A percentile compares a stretch with the other conserved stretches of the same genome.
phyloP scores from a whole-genome alignment of 2,797 vertebrate species.

The Gallinago stenura region DNA sequence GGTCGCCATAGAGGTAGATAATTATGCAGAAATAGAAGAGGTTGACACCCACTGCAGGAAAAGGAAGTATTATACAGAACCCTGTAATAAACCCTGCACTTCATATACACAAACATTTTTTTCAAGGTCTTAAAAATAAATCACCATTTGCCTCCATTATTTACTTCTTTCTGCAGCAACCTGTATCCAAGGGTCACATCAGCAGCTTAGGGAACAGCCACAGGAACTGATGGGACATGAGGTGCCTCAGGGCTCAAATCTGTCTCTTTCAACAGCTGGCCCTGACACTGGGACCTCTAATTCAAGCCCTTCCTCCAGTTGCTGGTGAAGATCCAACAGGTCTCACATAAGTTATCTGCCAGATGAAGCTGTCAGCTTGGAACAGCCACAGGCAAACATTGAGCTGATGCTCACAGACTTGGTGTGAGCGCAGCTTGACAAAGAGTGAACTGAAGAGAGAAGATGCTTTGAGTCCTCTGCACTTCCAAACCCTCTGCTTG shows the following conservation, averaged over 20 bases:
- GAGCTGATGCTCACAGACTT: not conserved
- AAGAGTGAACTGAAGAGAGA: not conserved
- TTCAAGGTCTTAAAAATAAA: not conserved
- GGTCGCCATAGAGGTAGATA: slow-evolving; percentile 95
- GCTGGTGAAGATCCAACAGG: not conserved
- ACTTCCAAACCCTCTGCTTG: not conserved
- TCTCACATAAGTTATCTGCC: not conserved
- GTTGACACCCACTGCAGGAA: slow-evolving; percentile 92
- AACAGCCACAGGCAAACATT: not conserved
- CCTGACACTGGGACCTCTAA: not conserved
- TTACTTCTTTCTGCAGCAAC: not conserved
- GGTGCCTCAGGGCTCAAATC: not conserved
- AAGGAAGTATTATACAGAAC: not conserved
- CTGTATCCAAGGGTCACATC: not conserved
- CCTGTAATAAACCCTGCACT: not conserved
- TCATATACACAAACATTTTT: not conserved
- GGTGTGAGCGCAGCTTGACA: not conserved
- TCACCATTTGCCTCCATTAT: not conserved
- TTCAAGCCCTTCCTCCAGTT: not conserved
- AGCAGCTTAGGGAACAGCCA: not conserved
- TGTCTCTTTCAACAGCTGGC: not conserved
- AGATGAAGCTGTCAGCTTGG: not conserved
- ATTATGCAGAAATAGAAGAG: slow-evolving; percentile 99
- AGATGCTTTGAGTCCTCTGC: not conserved
- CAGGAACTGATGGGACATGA: rapidly evolving